These are phyloP conservation scores for Phylloscopus trochiloides DNA, from an alignment of 2,113 vertebrate genomes.

Conservation along the genomic window DNA sequence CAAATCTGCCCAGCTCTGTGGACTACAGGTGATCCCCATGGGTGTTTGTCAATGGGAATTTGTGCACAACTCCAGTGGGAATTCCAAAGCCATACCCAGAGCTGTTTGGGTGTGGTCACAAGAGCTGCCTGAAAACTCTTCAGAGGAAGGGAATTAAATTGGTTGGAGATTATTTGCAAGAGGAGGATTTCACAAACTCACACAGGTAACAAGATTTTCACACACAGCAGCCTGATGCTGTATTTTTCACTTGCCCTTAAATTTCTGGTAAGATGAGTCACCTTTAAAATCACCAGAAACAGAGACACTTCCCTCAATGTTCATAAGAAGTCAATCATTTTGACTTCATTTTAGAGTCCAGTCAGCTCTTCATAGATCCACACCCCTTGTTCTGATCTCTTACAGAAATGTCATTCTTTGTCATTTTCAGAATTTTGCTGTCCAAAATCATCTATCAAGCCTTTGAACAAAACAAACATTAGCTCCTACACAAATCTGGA, in stretches of 20 bases:
- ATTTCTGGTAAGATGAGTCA: neutral
- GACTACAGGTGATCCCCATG: neutral
- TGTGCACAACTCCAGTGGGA: neutral
- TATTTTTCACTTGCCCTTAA: neutral
- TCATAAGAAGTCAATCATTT: neutral
- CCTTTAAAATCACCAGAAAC: neutral
- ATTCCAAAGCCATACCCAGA: neutral
- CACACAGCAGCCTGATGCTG: neutral
- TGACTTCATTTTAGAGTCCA: neutral
- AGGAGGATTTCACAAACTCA: neutral
- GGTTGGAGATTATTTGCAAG: neutral
- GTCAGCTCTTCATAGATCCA: neutral
- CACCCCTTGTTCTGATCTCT: neutral
- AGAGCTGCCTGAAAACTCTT: neutral
- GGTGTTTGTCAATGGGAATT: neutral
- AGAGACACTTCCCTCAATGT: neutral
- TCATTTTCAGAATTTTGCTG: neutral
- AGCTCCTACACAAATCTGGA: neutral
- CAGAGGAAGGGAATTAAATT: neutral
- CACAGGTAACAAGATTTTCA: neutral
- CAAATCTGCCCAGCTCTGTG: conserved; percentile 10
- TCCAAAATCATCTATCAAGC: neutral
- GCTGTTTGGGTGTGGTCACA: neutral
- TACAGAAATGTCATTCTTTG: neutral
- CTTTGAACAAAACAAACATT: neutral